Conservation (phyloP, 37 sponge, comb jelly and placozoan species). For the Lycopodina hypogea region DNA sequence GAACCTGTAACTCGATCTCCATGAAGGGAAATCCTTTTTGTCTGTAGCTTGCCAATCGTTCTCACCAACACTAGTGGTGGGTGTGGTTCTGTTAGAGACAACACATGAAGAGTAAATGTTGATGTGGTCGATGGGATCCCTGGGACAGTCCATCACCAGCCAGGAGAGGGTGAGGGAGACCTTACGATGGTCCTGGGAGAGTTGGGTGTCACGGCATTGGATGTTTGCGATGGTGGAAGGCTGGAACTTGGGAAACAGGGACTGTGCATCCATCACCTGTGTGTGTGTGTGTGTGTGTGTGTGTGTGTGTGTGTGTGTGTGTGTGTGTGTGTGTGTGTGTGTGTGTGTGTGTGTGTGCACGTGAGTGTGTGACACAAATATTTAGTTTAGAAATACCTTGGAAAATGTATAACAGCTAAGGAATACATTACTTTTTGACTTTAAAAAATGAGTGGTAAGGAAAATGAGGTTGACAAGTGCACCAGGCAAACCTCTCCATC, state of each 20-base stretch:
- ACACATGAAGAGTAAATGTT: constrained; percentile 43
- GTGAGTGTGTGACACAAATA: too few relatives aligned
- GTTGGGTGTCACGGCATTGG: constrained; percentile 13
- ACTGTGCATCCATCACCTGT: constrained; percentile 43
- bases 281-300: neutral
- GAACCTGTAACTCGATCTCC: constrained; percentile 36
- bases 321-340: too few relatives aligned
- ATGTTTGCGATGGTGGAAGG: constrained; percentile 31
- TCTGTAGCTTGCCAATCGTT: neutral
- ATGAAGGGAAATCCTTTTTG: neutral
- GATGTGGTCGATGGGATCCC: constrained; percentile 58
- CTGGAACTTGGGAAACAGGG: neutral
- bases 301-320: too few relatives aligned
- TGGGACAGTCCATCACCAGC: constrained; percentile 8
- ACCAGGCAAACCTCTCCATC: neutral
- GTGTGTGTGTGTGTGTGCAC: too few relatives aligned
- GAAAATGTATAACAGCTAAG: too few relatives aligned
- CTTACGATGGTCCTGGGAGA: neutral
- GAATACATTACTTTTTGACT: too few relatives aligned
- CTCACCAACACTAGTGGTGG: neutral
- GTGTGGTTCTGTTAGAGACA: neutral
- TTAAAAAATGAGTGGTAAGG: too few relatives aligned
- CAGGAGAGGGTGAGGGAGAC: constrained; percentile 53
- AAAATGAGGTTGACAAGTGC: neutral
- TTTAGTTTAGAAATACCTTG: too few relatives aligned